Evolutionary conservation across 2,797 vertebrate species (phyloP).

Genomic region (Lepus oiostolus): DNA sequence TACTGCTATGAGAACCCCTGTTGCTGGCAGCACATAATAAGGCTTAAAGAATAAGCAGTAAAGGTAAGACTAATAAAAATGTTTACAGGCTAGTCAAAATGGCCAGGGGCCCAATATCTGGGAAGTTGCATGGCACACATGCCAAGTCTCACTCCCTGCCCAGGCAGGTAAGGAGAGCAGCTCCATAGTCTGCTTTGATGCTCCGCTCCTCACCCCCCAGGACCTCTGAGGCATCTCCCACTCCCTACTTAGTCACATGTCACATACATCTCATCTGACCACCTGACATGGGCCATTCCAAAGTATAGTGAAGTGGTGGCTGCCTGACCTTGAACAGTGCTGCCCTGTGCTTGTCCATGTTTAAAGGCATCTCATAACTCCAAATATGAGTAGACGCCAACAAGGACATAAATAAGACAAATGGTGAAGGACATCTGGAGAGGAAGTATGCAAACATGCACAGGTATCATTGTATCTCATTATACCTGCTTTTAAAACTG

Average conservation of each 20-base stretch:
- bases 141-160: background rate
- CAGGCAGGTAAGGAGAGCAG: background rate
- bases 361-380: background rate
- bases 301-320: background rate
- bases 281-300: background rate
- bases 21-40: background rate
- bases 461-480: background rate
- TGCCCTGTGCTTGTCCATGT: background rate
- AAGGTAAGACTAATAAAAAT: background rate
- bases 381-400: background rate
- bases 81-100: background rate
- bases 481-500: background rate
- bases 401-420: background rate
- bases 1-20: background rate
- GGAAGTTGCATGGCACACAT: background rate
- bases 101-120: background rate
- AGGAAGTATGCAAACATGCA: background rate
- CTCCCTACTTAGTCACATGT: background rate
- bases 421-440: background rate
- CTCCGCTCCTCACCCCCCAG: background rate
- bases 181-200: background rate
- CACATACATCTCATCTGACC: background rate
- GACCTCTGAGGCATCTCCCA: background rate
- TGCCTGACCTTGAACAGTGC: background rate
- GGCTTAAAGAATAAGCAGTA: background rate